These are phyloP conservation scores for Distichodus sexfasciatus DNA, from an alignment of 2,797 vertebrate genomes.

Conservation along the genomic window DNA sequence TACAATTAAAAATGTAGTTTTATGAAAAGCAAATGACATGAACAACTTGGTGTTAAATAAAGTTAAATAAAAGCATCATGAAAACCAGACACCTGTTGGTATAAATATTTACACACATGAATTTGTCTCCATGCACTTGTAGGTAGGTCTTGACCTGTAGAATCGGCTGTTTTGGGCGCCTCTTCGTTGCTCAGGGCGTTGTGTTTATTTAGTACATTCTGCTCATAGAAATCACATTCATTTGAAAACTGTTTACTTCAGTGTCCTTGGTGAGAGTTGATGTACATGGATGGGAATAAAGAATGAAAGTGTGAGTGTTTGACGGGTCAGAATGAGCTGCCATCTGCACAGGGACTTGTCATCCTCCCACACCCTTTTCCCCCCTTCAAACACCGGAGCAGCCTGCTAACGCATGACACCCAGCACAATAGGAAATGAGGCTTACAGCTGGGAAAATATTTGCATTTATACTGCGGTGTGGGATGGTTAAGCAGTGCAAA, in stretches of 20 bases:
- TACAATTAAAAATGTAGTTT: too few relatives aligned
- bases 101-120: too few relatives aligned
- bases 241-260: not conserved
- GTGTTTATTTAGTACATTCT: not conserved
- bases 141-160: not conserved
- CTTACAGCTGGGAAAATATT: conserved; percentile 44
- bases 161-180: not conserved
- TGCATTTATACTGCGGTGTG: not conserved
- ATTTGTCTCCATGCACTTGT: not conserved
- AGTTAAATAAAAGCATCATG: too few relatives aligned
- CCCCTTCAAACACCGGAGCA: conserved; percentile 41
- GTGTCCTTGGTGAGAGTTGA: not conserved
- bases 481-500: not conserved
- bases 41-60: too few relatives aligned
- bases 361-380: conserved; percentile 63
- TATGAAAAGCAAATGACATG: too few relatives aligned
- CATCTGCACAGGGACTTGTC: conserved; percentile 56
- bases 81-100: too few relatives aligned
- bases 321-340: conserved; percentile 33
- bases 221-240: not conserved
- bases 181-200: not conserved
- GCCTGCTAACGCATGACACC: conserved; percentile 17
- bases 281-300: not conserved
- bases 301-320: not conserved
- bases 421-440: conserved; percentile 47